Evolutionary conservation across 2,888 invertebrate species (phyloP), one percentile per base, ranked within the genome.

Genomic region (Drosophila borealis): DNA sequence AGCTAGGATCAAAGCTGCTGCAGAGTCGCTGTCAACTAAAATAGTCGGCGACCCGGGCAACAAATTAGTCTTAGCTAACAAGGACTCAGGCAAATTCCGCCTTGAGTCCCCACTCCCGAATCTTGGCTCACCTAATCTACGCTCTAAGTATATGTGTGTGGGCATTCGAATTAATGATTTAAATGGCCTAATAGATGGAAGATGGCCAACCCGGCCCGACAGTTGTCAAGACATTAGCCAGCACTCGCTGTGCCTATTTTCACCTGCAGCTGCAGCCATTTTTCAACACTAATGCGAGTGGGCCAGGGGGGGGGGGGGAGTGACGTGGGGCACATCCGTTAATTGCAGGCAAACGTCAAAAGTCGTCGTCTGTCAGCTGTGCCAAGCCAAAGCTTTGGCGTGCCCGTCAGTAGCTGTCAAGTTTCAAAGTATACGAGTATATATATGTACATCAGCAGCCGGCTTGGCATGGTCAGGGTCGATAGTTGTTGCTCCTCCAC

Each of bases 291-390:
- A 33, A 62, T 54, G 41, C 19, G 21, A 17, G n/a, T 0, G 11
- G n/a, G 9, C 11, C 8, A 9, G 17, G 25, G 4, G 2, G n/a
- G 13, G 10, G 56, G 39, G 11, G 11, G 19, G n/a, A 17, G 10
- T 36, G 48, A 50, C 17, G 39, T 53, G 75, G 45, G 46, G 74
- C 78, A 74, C 74, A 76, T 64, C 71, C 89, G 91, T 91, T 90
- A 90, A 90, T 90, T 90, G 91, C 90, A 89, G 89, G 75, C 89
- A 88, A 91, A 90, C 90, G 90, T 90, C 90, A 90, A 90, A 91
- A 90, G 91, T 89, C 90, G 89, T 72, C 78, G 86, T 78, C 83
- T 67, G 87, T 82, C 90, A 83, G 82, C 77, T 78, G 75, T 69
- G 81, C 75, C 72, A 81, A 72, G 75, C 81, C 72, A 68, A 88